Evolutionary conservation across 2,113 vertebrate genomes (phyloP).

Genomic region (Felis chaus): DNA sequence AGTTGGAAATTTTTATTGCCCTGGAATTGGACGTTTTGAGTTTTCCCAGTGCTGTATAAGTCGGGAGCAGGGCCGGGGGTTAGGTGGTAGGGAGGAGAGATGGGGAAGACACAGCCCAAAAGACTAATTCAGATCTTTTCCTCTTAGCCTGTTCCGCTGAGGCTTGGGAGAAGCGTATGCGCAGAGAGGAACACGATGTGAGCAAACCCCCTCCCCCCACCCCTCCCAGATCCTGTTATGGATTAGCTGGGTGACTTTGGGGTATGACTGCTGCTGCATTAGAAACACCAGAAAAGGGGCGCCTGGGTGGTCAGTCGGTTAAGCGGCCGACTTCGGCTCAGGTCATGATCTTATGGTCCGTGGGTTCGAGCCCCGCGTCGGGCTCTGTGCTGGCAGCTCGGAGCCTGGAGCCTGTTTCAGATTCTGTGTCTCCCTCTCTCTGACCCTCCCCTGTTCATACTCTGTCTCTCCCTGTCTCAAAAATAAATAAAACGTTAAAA

Average conservation of each 20-base stretch:
- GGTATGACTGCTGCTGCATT: neutral
- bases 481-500: too few species aligned
- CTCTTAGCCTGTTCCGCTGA: neutral
- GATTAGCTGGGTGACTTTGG: neutral
- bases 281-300: neutral
- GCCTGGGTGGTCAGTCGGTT: too few species aligned
- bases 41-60: conserved; percentile 49
- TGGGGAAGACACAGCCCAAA: neutral
- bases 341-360: too few species aligned
- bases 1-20: conserved; percentile 57
- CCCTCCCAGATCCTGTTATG: neutral
- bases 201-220: neutral
- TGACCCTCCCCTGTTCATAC: too few species aligned
- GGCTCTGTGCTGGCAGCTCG: fast-evolving
- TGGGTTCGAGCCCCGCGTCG: too few species aligned
- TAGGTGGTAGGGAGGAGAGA: conserved; percentile 44
- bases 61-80: conserved; percentile 56
- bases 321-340: too few species aligned
- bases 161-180: too few species aligned
- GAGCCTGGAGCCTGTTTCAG: too few species aligned
- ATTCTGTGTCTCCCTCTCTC: too few species aligned
- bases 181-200: fast-evolving
- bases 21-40: conserved; percentile 61
- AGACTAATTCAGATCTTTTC: neutral
- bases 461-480: too few species aligned